phyloP scores from a whole-genome alignment of 2,113 vertebrate species.

The Enhydra lutris region DNA sequence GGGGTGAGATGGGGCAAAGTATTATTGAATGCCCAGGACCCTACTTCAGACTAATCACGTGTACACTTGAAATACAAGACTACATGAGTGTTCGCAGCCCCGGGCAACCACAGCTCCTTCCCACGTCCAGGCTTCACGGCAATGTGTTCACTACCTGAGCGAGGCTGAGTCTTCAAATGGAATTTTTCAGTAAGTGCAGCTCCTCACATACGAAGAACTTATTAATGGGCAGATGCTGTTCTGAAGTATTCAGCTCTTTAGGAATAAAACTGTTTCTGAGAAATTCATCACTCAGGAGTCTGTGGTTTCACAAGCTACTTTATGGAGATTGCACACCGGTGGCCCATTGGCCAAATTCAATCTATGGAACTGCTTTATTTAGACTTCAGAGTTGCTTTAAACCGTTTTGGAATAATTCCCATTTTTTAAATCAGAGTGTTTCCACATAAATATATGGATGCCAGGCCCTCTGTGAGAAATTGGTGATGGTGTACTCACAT shows the following conservation, averaged over 20 bases:
- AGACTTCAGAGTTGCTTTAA: neutral
- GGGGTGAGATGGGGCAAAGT: neutral
- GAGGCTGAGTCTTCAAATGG: neutral
- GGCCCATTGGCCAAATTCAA: neutral
- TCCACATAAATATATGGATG: neutral
- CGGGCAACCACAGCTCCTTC: accelerated
- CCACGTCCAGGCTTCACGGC: neutral
- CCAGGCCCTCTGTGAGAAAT: neutral
- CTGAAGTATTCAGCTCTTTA: neutral
- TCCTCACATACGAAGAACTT: neutral
- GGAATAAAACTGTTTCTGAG: neutral
- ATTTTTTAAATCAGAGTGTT: neutral
- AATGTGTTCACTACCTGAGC: accelerated
- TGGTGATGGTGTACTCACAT: neutral
- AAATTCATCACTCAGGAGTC: neutral
- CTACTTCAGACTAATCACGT: neutral
- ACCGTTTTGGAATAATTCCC: neutral
- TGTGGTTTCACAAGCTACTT: neutral
- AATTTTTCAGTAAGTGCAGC: neutral
- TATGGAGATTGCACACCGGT: neutral
- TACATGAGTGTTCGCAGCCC: accelerated
- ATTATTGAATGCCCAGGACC: neutral
- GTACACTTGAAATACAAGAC: neutral
- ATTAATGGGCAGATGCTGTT: neutral
- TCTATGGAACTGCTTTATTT: neutral